Base-by-base conservation (phyloP, 2,888 invertebrate species). In the Cantharis nigra region DNA sequence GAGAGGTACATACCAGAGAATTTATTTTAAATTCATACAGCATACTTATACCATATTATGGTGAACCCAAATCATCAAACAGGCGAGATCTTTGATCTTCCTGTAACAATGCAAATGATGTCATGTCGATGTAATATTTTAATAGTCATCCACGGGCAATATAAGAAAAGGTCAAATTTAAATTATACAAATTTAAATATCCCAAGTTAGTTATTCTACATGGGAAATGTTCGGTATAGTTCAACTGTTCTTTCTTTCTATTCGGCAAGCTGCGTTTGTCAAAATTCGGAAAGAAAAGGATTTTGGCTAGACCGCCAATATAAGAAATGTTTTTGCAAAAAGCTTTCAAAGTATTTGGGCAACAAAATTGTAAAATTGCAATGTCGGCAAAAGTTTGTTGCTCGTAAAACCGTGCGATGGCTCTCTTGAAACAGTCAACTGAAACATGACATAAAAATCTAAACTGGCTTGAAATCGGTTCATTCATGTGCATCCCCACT, bases 401-500 rank as follows among this genome's bases (percentile, higher is more conserved):
- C 20, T 14, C 30, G 16, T 49, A 49, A 20, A 72, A 72, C 67
- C 74, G 65, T 67, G 23, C 64, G 62, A 26, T 67, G 62, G 69
- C 73, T 73, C 74, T 71, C 77, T 74, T 7, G 72, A 77, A 74
- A 26, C 26, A 26, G 74, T 16, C 64, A 69, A 71, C 74, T 74
- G 74, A 77, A 77, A 74, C 64, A 74, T 67, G 67, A 74, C 71
- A 63, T 63, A 28, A 49, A 74, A 71, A 76, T 71, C 67, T 77
- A 77, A 49, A 78, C 78, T 69, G 75, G 78, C 70, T 78, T 78
- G 74, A 78, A 78, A 74, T 72, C 72, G 72, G 72, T 78, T 75
- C 78, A 78, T 78, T 78, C 78, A 78, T 78, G 75, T 74, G 75
- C 18, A 30, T 70, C 75, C 78, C 78, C 78, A 75, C 75, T 75